phyloP scores from a whole-genome alignment of 2,888 invertebrate genomes.

The Ommatoiulus sabulosus region DNA sequence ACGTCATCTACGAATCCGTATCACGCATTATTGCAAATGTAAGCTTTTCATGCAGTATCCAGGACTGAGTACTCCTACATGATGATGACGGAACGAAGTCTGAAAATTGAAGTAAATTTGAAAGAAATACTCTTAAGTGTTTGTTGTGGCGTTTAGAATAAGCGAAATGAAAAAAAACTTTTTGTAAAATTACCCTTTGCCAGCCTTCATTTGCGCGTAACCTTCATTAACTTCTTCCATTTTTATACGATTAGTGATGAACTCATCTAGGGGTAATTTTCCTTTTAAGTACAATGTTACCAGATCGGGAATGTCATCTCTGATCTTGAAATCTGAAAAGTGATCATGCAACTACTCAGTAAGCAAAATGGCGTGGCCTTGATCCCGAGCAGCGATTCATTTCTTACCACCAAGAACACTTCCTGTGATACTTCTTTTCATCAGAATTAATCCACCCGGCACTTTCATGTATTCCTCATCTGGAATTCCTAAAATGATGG shows the following conservation, averaged over 20 bases:
- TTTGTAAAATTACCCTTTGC: not conserved
- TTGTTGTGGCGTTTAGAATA: not conserved
- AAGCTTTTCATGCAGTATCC: too few relatives aligned
- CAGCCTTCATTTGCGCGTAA: not conserved
- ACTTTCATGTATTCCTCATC: conserved; percentile 23
- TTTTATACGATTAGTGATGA: not conserved
- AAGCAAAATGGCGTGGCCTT: not conserved
- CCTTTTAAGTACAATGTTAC: conserved; percentile 11
- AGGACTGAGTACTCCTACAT: not conserved
- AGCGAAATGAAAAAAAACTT: not conserved
- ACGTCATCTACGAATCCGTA: too few relatives aligned
- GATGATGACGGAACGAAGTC: not conserved
- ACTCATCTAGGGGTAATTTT: not conserved
- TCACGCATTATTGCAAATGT: too few relatives aligned
- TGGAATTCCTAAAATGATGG: conserved; percentile 14
- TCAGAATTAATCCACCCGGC: not conserved
- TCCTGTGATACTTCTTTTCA: not conserved
- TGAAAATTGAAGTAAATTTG: not conserved
- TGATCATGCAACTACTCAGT: not conserved
- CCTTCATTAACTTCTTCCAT: conserved; percentile 16
- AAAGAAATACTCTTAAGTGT: not conserved
- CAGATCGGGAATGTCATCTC: conserved; percentile 2
- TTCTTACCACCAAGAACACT: conserved; percentile 17
- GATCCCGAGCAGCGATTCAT: not conserved
- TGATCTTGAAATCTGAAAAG: not conserved